Evolutionary conservation across 1,140 invertebrate species (phyloP).

Genomic region (Drepana arcuata): DNA sequence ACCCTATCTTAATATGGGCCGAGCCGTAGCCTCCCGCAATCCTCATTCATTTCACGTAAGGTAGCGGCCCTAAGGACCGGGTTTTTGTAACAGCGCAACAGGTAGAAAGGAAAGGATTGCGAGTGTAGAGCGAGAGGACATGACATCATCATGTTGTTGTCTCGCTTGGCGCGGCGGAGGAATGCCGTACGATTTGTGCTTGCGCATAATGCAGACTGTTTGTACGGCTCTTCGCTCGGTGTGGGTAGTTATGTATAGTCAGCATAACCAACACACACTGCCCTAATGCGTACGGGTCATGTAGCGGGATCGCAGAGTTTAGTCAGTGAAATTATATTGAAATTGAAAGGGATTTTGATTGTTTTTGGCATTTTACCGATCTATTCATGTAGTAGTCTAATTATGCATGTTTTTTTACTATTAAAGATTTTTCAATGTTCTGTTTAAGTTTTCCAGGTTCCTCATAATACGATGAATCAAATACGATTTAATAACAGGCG

Average conservation of each 20-base stretch:
- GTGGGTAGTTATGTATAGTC: slow-evolving; percentile 38
- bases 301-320: slow-evolving; percentile 67
- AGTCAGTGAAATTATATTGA: slow-evolving; percentile 70
- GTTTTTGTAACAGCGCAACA: slow-evolving; percentile 70
- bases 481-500: too few species aligned
- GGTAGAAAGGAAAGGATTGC: slow-evolving; percentile 70
- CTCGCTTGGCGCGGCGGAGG: slow-evolving; percentile 49
- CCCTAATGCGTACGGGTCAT: slow-evolving; percentile 70
- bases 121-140: slow-evolving; percentile 43
- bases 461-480: too few species aligned
- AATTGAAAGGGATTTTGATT: slow-evolving; percentile 69
- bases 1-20: slow-evolving; percentile 67
- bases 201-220: slow-evolving; percentile 42
- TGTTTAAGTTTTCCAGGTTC: too few species aligned
- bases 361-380: slow-evolving; percentile 62
- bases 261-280: slow-evolving; percentile 61
- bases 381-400: too few species aligned
- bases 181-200: slow-evolving; percentile 69
- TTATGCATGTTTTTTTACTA: too few species aligned
- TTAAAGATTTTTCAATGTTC: too few species aligned
- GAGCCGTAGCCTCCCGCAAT: slow-evolving; percentile 62
- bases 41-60: slow-evolving; percentile 68
- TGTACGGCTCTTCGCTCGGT: slow-evolving; percentile 21
- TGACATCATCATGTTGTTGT: slow-evolving; percentile 36
- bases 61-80: slow-evolving; percentile 68